Base-by-base conservation (phyloP, 2,888 invertebrate genomes). In the Oscheius sp. region DNA sequence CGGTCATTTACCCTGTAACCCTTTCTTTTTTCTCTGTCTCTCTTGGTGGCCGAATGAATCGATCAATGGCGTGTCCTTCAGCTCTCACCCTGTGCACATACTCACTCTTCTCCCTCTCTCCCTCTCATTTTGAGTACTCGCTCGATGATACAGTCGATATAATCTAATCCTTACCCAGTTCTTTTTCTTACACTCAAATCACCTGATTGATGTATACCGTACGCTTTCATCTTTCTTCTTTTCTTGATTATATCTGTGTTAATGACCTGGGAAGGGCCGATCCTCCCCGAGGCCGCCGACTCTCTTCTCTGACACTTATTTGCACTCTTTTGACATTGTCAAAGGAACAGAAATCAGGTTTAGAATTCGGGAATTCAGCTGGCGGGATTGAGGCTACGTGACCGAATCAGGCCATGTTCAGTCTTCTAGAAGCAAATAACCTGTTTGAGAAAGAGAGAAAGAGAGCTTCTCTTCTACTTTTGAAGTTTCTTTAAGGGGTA, bases 51-150 rank as follows among this genome's bases (percentile, higher is more conserved):
- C 24, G 41, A 63, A 12, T 20, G 49, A 41, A 51, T 38, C 64
- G 50, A 64, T 64, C 64, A 26, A 64, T 64, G 28, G 28, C 30
- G 50, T 36, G 64, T 64, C 64, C 64, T 51, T 64, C 64, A 51
- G 50, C 51, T 44, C 41, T 36, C 61, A 32, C 44, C 63, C 44
- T 63, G 59, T 62, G 62, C 49, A 49, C 49, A 62, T 62, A 62
- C 62, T 62, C 57, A 41, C 57, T n/a, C n/a, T 41, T 45, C 61
- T 57, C 57, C 41, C 32, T 33, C 30, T 30, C 63, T 22, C 47
- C 22, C 62, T 47, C 62, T n/a, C n/a, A n/a, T n/a, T n/a, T n/a
- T n/a, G n/a, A n/a, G n/a, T n/a, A n/a, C n/a, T n/a, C n/a, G n/a
- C n/a, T n/a, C n/a, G n/a, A n/a, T n/a, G n/a, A n/a, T 50, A 33